These are phyloP conservation scores for Triops longicaudatus DNA, from an alignment of 1,140 invertebrate genomes.

Conservation along the genomic window DNA sequence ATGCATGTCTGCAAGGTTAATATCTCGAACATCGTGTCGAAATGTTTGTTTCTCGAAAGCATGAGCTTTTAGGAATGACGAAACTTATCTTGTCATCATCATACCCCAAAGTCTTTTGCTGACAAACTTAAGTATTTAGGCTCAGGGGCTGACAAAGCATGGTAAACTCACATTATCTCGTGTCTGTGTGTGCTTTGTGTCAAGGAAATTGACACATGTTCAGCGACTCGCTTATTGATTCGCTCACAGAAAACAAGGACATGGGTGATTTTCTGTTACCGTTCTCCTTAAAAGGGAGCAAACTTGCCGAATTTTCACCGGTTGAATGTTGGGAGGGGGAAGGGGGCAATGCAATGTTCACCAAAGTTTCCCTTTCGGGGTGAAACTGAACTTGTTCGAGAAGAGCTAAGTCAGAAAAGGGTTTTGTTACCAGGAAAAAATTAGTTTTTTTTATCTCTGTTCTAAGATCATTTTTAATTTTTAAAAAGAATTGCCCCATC, in stretches of 20 bases:
- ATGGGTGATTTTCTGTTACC: background rate
- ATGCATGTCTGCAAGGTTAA: too few relatives aligned
- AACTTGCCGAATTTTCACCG: background rate
- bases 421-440: background rate
- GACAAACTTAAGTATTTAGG: too few relatives aligned
- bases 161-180: background rate
- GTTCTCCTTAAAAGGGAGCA: background rate
- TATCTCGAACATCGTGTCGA: too few relatives aligned
- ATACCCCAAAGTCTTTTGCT: too few relatives aligned
- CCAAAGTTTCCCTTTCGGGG: background rate
- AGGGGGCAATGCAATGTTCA: background rate
- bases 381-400: too few relatives aligned
- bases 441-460: background rate
- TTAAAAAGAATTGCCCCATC: too few relatives aligned
- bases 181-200: background rate
- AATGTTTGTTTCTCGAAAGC: too few relatives aligned
- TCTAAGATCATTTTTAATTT: background rate
- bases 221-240: background rate
- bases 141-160: background rate
- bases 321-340: background rate
- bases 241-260: background rate
- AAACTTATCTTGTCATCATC: too few relatives aligned
- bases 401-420: background rate
- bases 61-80: too few relatives aligned
- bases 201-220: background rate